Conservation (phyloP, 1,140 invertebrate species). For the Drosophila lacertosa region DNA sequence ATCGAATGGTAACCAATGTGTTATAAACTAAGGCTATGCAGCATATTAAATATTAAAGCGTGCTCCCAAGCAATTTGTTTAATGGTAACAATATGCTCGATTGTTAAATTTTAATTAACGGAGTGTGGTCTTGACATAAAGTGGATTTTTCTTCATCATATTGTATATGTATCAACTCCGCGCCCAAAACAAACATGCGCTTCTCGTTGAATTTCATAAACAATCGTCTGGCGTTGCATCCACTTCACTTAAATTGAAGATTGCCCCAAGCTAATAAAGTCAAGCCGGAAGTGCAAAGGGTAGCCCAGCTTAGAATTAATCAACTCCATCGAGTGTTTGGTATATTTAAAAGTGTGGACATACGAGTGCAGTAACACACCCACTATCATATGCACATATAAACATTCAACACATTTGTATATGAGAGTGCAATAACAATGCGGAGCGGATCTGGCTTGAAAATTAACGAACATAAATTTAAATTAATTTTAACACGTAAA, state of each 20-base stretch:
- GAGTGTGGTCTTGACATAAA: too few species aligned
- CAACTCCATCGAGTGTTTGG: conserved; percentile 15
- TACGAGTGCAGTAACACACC: conserved; percentile 9
- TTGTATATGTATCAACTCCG: background rate
- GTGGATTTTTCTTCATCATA: too few species aligned
- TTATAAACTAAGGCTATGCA: too few species aligned
- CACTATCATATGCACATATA: background rate
- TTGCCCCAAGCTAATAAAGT: conserved; percentile 23
- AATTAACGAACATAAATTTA: conserved; percentile 76
- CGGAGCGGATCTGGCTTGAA: conserved; percentile 17
- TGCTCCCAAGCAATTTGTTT: too few species aligned
- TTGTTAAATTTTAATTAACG: too few species aligned
- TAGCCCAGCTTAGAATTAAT: conserved; percentile 34
- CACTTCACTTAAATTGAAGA: conserved; percentile 16
- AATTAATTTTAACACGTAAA: conserved; percentile 60
- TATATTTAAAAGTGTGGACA: conserved; percentile 38
- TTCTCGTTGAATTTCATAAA: conserved; percentile 1
- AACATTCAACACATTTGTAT: background rate
- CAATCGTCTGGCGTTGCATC: conserved; percentile 1
- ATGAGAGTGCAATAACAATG: conserved; percentile 28
- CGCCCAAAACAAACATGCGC: conserved; percentile 25
- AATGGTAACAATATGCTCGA: too few species aligned
- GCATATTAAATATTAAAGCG: too few species aligned
- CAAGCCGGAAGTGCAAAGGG: conserved; percentile 32
- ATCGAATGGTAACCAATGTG: too few species aligned